Percentiles rank a stretch among this genome's conserved stretches.
These are phyloP conservation scores for Salvelinus sp. DNA, from an alignment of 2,113 vertebrate genomes.

Conservation along the genomic window DNA sequence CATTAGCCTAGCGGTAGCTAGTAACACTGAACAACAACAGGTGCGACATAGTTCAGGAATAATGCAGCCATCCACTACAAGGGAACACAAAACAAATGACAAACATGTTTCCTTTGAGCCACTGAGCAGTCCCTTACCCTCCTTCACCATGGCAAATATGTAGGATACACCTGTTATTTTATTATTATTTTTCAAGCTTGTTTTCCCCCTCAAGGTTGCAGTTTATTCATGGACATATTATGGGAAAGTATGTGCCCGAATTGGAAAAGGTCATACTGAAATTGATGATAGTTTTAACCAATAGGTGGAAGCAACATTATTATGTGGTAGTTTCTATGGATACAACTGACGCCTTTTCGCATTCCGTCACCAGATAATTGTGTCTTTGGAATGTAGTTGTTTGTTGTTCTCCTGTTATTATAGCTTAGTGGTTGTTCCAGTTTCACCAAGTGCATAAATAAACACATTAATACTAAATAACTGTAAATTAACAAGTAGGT, in stretches of 20 bases:
- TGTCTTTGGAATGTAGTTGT: not conserved
- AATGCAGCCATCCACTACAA: not conserved
- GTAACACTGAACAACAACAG: too few relatives aligned
- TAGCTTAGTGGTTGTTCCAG: too few relatives aligned
- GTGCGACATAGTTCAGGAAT: too few relatives aligned
- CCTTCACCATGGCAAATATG: not conserved
- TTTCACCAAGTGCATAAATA: not conserved
- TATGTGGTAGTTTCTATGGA: constrained; percentile 51
- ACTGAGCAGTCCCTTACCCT: constrained; percentile 31
- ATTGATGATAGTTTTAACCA: constrained; percentile 10
- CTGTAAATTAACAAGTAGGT: not conserved
- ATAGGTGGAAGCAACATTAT: constrained; percentile 17
- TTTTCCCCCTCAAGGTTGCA: not conserved
- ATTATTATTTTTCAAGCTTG: not conserved
- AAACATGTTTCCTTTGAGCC: not conserved
- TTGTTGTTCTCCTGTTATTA: not conserved
- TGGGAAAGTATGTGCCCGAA: constrained; percentile 17
- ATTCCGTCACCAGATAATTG: constrained; percentile 28
- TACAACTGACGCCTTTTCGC: constrained; percentile 46
- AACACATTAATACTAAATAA: not conserved
- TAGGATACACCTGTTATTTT: not conserved
- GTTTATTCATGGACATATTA: constrained; percentile 14
- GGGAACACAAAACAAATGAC: not conserved
- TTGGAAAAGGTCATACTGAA: constrained; percentile 20
- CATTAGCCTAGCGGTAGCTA: too few relatives aligned